A percentile compares a stretch with the other conserved stretches of the same genome.
Conservation (phyloP, 2,797 vertebrate species). For the Sebastes vulpes region DNA sequence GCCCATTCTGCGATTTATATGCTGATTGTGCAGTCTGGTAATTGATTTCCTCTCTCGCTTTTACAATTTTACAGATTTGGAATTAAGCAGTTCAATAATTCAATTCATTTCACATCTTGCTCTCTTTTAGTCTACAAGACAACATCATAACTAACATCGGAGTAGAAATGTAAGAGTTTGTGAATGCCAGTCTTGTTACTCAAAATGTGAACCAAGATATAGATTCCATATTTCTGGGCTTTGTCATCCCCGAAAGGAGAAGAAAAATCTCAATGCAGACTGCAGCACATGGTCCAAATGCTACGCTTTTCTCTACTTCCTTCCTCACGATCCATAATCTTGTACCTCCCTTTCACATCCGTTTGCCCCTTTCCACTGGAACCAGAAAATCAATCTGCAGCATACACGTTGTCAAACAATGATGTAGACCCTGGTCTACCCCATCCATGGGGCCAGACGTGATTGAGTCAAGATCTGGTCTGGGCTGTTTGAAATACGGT, state of each 20-base stretch:
- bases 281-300: slow-evolving; percentile 56
- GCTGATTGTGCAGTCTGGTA: neutral
- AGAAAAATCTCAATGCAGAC: neutral
- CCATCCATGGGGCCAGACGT: slow-evolving; percentile 61
- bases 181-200: neutral
- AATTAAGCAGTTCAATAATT: neutral
- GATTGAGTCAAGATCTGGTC: slow-evolving; percentile 80
- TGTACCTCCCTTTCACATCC: slow-evolving; percentile 60
- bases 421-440: slow-evolving; percentile 64
- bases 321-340: slow-evolving; percentile 41
- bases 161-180: neutral
- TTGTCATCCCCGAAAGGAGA: neutral
- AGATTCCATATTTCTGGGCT: neutral
- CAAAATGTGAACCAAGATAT: neutral
- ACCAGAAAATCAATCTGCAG: slow-evolving; percentile 71
- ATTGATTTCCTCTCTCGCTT: neutral
- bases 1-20: neutral
- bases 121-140: neutral
- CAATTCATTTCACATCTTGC: neutral
- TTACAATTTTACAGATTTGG: neutral
- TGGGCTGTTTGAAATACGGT: slow-evolving; percentile 73
- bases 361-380: slow-evolving; percentile 46
- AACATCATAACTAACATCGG: neutral
- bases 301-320: slow-evolving; percentile 50
- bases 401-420: slow-evolving; percentile 71